These are phyloP conservation scores for Smithornis capensis DNA, from an alignment of 2,113 vertebrate species.

Conservation along the genomic window DNA sequence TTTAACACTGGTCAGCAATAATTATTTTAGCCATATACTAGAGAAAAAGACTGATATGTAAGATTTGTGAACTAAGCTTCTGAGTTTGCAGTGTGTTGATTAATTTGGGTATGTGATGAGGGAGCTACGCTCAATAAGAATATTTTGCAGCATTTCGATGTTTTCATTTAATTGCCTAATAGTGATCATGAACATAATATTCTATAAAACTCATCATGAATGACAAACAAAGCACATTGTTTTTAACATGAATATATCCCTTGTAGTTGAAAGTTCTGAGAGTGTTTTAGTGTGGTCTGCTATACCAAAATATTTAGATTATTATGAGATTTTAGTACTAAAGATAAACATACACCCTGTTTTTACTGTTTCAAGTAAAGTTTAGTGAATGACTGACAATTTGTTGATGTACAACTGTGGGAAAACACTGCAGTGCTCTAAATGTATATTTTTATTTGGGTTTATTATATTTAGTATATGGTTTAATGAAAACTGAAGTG, in stretches of 20 bases:
- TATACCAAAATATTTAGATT: slow-evolving; percentile 64
- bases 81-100: neutral
- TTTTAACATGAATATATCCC: slow-evolving; percentile 55
- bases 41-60: neutral
- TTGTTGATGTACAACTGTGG: slow-evolving; percentile 49
- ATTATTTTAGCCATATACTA: slow-evolving; percentile 70
- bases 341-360: slow-evolving; percentile 11
- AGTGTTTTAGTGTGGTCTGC: slow-evolving; percentile 63
- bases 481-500: slow-evolving; percentile 65
- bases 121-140: slow-evolving; percentile 1
- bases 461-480: slow-evolving; percentile 48
- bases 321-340: slow-evolving; percentile 21
- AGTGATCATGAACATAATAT: neutral
- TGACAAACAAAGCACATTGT: slow-evolving; percentile 26
- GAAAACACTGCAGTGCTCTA: slow-evolving; percentile 49
- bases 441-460: slow-evolving; percentile 70
- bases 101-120: neutral
- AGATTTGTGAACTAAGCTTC: slow-evolving; percentile 19
- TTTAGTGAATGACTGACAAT: slow-evolving; percentile 24
- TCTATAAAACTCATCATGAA: slow-evolving; percentile 36
- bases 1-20: slow-evolving; percentile 62
- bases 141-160: slow-evolving; percentile 51
- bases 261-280: slow-evolving; percentile 52
- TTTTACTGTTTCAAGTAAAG: slow-evolving; percentile 49
- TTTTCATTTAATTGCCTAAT: slow-evolving; percentile 38